Base-by-base conservation (phyloP, 2,888 invertebrate species). In the Drosophila hamatofila region DNA sequence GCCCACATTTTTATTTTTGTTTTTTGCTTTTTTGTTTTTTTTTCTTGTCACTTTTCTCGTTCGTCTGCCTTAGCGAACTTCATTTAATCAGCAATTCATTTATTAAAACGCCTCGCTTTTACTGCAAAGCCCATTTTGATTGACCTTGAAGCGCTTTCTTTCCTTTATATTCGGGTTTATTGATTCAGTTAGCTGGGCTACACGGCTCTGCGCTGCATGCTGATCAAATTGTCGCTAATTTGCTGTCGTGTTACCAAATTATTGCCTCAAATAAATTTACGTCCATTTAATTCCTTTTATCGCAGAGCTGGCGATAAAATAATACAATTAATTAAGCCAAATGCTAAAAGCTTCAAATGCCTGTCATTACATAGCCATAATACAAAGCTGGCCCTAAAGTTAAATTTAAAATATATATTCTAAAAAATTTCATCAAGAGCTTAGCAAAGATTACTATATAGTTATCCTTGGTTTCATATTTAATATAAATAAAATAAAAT, bases 21-120 rank as follows among this genome's bases (percentile, higher is more conserved):
- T 51, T 25, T 44, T 23, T 35, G 16, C 2, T 33, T 73, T 46
- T 35, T 25, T 30, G 18, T 18, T 33, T 73, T 46, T 35, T 25
- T 30, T 9, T 18, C n/a, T 48, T 33, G 33, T 18, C 51, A 21
- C 14, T 11, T 23, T 23, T 23, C 37, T 2, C 25, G 23, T 2
- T 42, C 63, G 21, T 21, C 46, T 51, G 64, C 54, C 63, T 54
- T 67, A 37, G 58, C 58, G 67, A 77, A 86, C 87, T 83, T 81
- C 66, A 89, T 87, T 87, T 81, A 83, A 81, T 81, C 89, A 84
- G 79, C 75, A 72, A 83, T 89, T 86, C 72, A 83, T 83, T 89
- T 89, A 78, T 80, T 78, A 73, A 75, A 86, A 77, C 67, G 83
- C 37, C 68, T 56, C 65, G 51, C 46, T 41, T 16, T 56, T 16